Base-by-base conservation (phyloP, 2,797 vertebrate species). In the Zenarchopterus dispar region DNA sequence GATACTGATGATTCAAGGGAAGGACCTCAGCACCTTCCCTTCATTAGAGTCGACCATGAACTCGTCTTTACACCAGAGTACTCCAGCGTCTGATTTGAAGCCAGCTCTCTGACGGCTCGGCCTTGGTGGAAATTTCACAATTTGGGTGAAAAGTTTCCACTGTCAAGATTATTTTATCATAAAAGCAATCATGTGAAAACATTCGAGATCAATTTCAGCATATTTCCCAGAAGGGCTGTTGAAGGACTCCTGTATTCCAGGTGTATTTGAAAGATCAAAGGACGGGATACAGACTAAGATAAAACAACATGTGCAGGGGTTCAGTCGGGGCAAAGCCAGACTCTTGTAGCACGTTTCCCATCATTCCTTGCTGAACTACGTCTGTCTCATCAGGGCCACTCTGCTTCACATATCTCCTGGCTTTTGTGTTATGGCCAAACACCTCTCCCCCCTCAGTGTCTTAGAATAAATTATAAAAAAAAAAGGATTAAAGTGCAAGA, bases 381-480 rank as follows among this genome's bases (percentile, higher is more conserved):
- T 78, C 77, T 70, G 77, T 74, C 77, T 75, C 62, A 48, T 42
- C 52, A 70, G 63, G 70, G 75, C 66, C 84, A 79, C 69, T 52
- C 71, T 33, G 63, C 55, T 62, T 57, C 65, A 60, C 77, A 74
- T 76, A 67, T 39, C 33, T 53, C 42, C 44, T 47, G 53, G 73
- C 76, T 67, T 84, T 80, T 84, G 71, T 78, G 68, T 36, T 19
- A 54, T 51, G 50, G 80, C 80, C 78, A 79, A 70, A 36, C 41
- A 10, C 62, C 61, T n/a, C 57, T 49, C 2, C 33, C 33, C 42
- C 43, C 46, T 54, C 42, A 8, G 41, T 57, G 62, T 47, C 72
- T 90, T 87, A 85, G 81, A 91, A 87, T 84, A 77, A 51, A 9
- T 31, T 21, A 26, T 33, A 61, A 23, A 6, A 52, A 39, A 57